A percentile compares a stretch with the other conserved stretches of the same genome.
phyloP scores from a whole-genome alignment of 2,113 vertebrate species.

The Stigmatopora nigra region DNA sequence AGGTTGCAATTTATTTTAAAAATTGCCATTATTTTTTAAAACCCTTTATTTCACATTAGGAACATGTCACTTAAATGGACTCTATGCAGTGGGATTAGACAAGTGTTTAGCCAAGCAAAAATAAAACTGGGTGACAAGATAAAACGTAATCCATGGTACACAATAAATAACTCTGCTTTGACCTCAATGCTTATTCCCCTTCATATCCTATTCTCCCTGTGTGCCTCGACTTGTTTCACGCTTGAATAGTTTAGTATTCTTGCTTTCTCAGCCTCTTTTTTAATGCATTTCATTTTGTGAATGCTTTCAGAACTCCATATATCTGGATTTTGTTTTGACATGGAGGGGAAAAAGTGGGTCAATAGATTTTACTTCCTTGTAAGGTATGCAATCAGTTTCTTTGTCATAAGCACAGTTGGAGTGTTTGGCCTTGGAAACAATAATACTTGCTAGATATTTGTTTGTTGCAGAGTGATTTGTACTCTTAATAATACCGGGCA shows the following conservation, averaged over 20 bases:
- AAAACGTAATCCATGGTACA: not conserved
- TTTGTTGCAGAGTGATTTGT: slow-evolving; percentile 3
- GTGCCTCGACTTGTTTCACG: slow-evolving; percentile 18
- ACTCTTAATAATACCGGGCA: not conserved
- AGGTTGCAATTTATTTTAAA: no score
- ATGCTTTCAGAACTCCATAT: no score
- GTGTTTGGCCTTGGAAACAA: slow-evolving; percentile 19
- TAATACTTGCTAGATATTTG: not conserved
- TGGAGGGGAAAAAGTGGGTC: slow-evolving; percentile 25
- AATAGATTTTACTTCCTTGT: slow-evolving; percentile 15
- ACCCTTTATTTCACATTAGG: no score
- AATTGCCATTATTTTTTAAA: no score
- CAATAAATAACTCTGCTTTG: not conserved
- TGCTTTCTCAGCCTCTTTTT: not conserved
- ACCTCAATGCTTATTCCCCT: slow-evolving; percentile 13
- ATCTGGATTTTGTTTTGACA: not conserved
- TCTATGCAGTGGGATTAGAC: not conserved
- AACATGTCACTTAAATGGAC: no score
- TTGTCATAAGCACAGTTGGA: slow-evolving; percentile 10
- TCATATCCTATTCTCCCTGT: not conserved
- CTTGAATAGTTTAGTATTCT: slow-evolving; percentile 23
- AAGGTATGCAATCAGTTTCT: slow-evolving; percentile 12
- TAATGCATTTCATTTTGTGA: not conserved
- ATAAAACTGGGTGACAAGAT: not conserved
- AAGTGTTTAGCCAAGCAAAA: not conserved